phyloP scores from a whole-genome alignment of 2,888 invertebrate species.

The Athetis lepigone region DNA sequence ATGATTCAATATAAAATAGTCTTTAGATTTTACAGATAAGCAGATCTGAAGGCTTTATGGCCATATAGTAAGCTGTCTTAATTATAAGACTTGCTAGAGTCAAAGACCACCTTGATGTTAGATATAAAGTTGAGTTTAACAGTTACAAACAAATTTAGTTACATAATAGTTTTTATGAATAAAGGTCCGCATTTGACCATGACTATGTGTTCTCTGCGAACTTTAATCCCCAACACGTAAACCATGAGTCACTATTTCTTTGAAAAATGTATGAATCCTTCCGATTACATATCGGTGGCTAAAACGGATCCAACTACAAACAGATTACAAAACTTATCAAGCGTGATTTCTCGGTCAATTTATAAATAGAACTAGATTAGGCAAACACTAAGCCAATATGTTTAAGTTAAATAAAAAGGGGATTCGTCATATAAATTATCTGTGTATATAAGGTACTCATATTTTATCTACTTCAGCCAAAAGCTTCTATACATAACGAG shows the following conservation, averaged over 20 bases:
- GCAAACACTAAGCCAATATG: neutral
- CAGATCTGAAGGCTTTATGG: neutral
- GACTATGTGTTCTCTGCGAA: constrained; percentile 22
- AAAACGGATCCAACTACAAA: constrained; percentile 29
- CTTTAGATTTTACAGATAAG: neutral
- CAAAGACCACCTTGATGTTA: neutral
- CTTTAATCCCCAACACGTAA: constrained; percentile 28
- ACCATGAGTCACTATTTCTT: constrained; percentile 57
- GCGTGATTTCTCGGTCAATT: neutral
- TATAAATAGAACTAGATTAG: neutral
- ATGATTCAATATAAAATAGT: neutral
- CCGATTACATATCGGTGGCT: constrained; percentile 8
- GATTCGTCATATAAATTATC: too few species aligned
- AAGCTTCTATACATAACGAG: neutral
- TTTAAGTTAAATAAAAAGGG: too few species aligned
- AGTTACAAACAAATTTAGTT: neutral
- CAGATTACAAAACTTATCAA: neutral
- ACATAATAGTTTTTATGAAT: constrained; percentile 10
- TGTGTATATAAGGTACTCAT: too few species aligned
- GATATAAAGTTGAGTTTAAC: neutral
- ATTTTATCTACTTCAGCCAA: neutral
- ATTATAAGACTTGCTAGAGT: neutral
- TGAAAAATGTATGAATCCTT: constrained; percentile 58
- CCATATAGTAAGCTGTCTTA: neutral
- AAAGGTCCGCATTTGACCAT: constrained; percentile 10